phyloP scores from a whole-genome alignment of 2,797 vertebrate genomes.

The Sciurus vulgaris region DNA sequence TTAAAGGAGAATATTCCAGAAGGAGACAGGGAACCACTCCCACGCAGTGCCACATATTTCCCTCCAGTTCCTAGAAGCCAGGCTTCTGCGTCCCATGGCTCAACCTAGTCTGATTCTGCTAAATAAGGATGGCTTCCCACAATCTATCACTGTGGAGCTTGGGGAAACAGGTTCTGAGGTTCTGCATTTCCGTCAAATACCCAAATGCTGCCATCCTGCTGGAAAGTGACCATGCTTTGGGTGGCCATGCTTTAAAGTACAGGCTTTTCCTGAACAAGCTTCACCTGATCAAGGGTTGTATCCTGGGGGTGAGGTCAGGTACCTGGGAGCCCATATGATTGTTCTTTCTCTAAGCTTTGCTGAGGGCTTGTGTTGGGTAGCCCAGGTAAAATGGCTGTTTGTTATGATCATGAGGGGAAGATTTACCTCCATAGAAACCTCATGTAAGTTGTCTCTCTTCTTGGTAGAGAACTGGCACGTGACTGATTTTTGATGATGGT shows the following conservation, averaged over 20 bases:
- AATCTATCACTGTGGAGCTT: not conserved
- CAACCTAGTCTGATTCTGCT: no score
- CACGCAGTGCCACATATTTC: no score
- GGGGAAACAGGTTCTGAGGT: not conserved
- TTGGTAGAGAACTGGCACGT: not conserved
- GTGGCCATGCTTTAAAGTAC: not conserved
- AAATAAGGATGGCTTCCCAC: no score
- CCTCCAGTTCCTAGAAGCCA: no score
- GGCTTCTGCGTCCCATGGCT: no score
- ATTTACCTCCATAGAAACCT: not conserved
- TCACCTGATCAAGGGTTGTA: not conserved
- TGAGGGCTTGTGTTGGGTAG: not conserved
- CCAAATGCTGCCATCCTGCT: not conserved
- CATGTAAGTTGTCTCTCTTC: not conserved
- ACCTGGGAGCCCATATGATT: not conserved
- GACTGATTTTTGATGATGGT: not conserved
- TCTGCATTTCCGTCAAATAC: not conserved
- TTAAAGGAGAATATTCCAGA: no score
- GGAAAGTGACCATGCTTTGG: not conserved
- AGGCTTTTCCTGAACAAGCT: not conserved
- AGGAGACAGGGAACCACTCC: no score
- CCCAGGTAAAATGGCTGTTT: not conserved
- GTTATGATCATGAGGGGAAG: not conserved
- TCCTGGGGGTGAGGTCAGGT: not conserved
- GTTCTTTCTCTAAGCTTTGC: not conserved